A percentile compares a stretch with the other conserved stretches of the same genome.
Conservation (phyloP, 2,888 invertebrate species). For the Oxyscelio sp. region DNA sequence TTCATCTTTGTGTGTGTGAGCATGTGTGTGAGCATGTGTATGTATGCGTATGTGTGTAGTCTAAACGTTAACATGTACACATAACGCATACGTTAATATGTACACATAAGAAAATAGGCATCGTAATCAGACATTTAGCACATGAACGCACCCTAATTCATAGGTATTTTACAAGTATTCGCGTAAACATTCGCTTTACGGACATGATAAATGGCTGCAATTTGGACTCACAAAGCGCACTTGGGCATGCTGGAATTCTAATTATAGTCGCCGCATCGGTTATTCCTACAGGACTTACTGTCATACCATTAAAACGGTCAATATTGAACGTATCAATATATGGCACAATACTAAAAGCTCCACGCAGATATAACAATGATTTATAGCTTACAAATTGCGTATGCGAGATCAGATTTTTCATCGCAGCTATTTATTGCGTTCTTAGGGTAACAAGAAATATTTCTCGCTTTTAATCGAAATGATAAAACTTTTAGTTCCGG, state of each 20-base stretch:
- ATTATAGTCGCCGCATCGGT: constrained; percentile 76
- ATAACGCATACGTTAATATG: no score
- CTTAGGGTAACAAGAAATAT: background rate
- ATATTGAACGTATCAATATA: constrained; percentile 69
- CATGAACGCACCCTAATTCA: constrained; percentile 51
- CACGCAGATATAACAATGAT: constrained; percentile 44
- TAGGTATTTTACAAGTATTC: constrained; percentile 65
- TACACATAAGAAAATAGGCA: constrained; percentile 38
- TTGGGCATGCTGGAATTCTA: constrained; percentile 79
- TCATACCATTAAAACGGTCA: constrained; percentile 69
- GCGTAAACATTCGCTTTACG: constrained; percentile 63
- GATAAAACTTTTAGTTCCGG: constrained; percentile 1
- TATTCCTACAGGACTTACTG: constrained; percentile 70
- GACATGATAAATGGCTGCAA: constrained; percentile 80
- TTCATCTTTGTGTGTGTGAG: no score
- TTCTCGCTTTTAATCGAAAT: background rate
- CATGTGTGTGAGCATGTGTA: no score
- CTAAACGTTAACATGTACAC: no score
- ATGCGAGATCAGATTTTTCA: constrained; percentile 35
- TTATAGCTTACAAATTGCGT: constrained; percentile 31
- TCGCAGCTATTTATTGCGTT: background rate
- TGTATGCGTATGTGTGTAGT: no score
- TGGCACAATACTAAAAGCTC: constrained; percentile 53
- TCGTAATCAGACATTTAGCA: constrained; percentile 44
- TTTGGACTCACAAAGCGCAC: constrained; percentile 80